Conservation (phyloP, 2,113 vertebrate species). For the Xiphophorus couchianus region DNA sequence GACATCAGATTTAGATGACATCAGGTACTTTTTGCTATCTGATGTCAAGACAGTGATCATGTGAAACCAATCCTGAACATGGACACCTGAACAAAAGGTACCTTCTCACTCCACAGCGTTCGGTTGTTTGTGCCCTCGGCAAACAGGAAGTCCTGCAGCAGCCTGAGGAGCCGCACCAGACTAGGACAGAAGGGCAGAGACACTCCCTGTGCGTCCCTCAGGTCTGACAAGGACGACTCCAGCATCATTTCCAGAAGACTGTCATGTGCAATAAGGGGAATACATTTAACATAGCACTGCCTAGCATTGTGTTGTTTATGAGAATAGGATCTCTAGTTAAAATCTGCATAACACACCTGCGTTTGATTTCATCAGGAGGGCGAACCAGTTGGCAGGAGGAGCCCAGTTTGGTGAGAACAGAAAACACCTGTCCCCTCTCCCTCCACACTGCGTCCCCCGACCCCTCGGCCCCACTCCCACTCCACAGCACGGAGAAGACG, state of each 20-base stretch:
- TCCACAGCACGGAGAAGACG: constrained; percentile 93
- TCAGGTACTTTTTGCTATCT: too few relatives aligned
- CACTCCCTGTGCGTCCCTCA: constrained; percentile 81
- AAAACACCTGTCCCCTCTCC: constrained; percentile 95
- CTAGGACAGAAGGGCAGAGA: constrained; percentile 84
- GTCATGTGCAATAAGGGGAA: constrained; percentile 1
- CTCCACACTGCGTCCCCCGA: constrained; percentile 87
- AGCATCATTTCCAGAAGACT: constrained; percentile 99
- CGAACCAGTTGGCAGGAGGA: constrained; percentile 90
- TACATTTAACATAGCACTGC: not conserved
- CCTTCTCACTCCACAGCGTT: constrained; percentile 97
- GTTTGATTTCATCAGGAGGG: constrained; percentile 92
- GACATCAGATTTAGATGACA: not conserved
- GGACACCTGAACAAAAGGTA: constrained; percentile 46
- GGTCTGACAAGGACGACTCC: constrained; percentile 91
- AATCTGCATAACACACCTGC: constrained; percentile 80
- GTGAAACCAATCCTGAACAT: too few relatives aligned
- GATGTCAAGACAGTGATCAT: not conserved
- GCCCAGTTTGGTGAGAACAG: constrained; percentile 95
- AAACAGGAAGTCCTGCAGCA: constrained; percentile 96
- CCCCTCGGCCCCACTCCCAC: constrained; percentile 86
- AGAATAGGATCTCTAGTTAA: not conserved
- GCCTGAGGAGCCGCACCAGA: constrained; percentile 88
- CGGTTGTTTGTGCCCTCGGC: constrained; percentile 91
- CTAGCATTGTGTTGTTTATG: not conserved